Evolutionary conservation across 1,140 invertebrate species (phyloP).

Genomic region (Marisa cornuarietis): DNA sequence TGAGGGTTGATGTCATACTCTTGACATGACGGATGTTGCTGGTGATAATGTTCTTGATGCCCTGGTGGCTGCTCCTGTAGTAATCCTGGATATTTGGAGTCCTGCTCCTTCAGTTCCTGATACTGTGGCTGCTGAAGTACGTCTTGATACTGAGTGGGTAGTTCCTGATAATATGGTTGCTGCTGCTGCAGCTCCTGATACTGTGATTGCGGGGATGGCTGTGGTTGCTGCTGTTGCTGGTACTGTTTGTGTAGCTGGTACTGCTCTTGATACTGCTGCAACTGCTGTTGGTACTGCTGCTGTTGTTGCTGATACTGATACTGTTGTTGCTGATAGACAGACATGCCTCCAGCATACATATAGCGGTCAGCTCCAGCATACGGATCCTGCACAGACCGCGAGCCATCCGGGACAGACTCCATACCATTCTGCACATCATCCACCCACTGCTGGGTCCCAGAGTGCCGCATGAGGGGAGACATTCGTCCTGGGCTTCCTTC

Average conservation of each 20-base stretch:
- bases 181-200: too few relatives aligned
- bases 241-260: background rate
- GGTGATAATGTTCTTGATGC: background rate
- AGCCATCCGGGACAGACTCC: constrained; percentile 1
- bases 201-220: too few relatives aligned
- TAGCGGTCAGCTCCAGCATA: constrained; percentile 1
- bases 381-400: background rate
- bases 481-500: constrained; percentile 22
- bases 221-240: too few relatives aligned
- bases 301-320: background rate
- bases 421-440: constrained; percentile 10
- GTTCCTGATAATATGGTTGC: too few relatives aligned
- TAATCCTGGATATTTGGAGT: background rate
- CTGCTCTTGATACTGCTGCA: background rate
- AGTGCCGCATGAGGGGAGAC: constrained; percentile 26
- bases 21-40: background rate
- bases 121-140: background rate
- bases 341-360: constrained; percentile 18
- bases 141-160: too few relatives aligned
- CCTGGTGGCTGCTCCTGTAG: too few relatives aligned
- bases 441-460: constrained; percentile 21
- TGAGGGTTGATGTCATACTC: background rate
- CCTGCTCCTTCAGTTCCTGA: background rate
- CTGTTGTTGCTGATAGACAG: constrained; percentile 20
- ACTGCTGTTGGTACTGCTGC: constrained; percentile 9